Conservation (phyloP, 2,797 vertebrate species). For the Antennarius maculatus region DNA sequence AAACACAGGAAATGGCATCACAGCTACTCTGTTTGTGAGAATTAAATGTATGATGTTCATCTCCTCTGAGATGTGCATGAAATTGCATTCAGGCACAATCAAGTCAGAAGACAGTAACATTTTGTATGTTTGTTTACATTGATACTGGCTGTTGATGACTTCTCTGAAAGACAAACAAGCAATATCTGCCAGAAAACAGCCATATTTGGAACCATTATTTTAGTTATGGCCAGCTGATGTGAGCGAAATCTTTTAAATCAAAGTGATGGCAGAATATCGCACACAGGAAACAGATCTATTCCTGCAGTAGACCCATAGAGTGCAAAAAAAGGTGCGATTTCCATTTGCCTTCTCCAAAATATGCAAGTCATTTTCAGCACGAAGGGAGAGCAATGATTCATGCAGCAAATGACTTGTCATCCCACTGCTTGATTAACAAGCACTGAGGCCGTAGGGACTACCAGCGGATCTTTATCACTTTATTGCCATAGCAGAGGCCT, state of each 20-base stretch:
- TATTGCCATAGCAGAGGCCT: slow-evolving; percentile 27
- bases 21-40: slow-evolving; percentile 50
- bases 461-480: slow-evolving; percentile 60
- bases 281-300: slow-evolving; percentile 5
- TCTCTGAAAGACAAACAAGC: slow-evolving; percentile 10
- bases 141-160: slow-evolving; percentile 21
- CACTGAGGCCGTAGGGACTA: slow-evolving; percentile 54
- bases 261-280: slow-evolving; percentile 3
- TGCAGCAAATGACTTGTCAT: slow-evolving; percentile 72
- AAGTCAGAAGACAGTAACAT: slow-evolving; percentile 18
- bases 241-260: slow-evolving; percentile 26
- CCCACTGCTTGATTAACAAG: slow-evolving; percentile 74
- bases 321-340: slow-evolving; percentile 48
- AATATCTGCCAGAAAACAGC: neutral
- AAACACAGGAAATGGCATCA: slow-evolving; percentile 52
- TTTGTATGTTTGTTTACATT: slow-evolving; percentile 27
- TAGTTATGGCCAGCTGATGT: slow-evolving; percentile 23
- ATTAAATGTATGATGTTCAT: slow-evolving; percentile 52
- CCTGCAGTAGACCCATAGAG: slow-evolving; percentile 17
- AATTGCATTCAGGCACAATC: slow-evolving; percentile 40
- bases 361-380: slow-evolving; percentile 62
- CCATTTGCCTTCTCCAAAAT: slow-evolving; percentile 40
- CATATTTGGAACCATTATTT: neutral
- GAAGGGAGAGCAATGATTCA: slow-evolving; percentile 67
- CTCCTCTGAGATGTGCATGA: slow-evolving; percentile 46